Evolutionary conservation across 2,888 invertebrate species (phyloP).

Genomic region (Arctia plantaginis): DNA sequence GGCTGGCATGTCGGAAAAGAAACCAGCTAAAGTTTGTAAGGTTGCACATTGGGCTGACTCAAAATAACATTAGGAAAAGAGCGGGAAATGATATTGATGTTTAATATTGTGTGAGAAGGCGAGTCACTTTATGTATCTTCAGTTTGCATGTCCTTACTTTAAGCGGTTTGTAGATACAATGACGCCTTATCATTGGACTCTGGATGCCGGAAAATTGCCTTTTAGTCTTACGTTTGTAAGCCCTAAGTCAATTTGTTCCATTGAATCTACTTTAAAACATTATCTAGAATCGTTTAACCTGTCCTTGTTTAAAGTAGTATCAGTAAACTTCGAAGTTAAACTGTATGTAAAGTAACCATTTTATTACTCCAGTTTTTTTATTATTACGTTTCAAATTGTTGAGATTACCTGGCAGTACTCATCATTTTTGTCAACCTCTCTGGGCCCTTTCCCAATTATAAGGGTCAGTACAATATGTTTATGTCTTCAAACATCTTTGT

Average conservation of each 20-base stretch:
- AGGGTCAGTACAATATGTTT: neutral
- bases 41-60: too few relatives aligned
- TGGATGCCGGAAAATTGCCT: constrained; percentile 7
- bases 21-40: too few relatives aligned
- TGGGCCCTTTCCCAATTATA: neutral
- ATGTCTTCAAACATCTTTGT: neutral
- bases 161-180: too few relatives aligned
- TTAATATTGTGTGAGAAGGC: too few relatives aligned
- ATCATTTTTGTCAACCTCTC: neutral
- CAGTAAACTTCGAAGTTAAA: constrained; percentile 4
- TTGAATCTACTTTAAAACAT: constrained; percentile 18
- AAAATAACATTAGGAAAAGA: too few relatives aligned
- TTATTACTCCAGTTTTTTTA: neutral
- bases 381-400: too few relatives aligned
- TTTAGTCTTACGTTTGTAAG: constrained; percentile 30
- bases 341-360: neutral
- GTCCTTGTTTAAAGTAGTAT: neutral
- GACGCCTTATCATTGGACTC: neutral
- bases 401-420: neutral
- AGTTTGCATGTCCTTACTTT: too few relatives aligned
- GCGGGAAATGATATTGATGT: too few relatives aligned
- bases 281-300: neutral
- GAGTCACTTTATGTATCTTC: too few relatives aligned
- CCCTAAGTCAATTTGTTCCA: constrained; percentile 29
- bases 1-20: too few relatives aligned